phyloP scores from a whole-genome alignment of 2,888 invertebrate species.

The Polyommatus icarus region DNA sequence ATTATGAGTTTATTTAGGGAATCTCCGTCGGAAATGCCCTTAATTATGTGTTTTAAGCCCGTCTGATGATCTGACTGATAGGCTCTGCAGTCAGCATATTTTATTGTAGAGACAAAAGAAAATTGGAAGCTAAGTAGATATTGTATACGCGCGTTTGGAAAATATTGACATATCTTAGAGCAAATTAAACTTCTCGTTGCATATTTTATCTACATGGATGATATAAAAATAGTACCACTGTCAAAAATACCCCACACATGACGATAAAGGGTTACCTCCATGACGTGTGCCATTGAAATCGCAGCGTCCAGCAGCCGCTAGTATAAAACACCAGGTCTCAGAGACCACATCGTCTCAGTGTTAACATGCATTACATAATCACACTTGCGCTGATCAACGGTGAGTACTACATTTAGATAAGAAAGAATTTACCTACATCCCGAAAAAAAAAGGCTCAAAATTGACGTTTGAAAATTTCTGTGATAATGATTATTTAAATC shows the following conservation, averaged over 20 bases:
- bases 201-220: background rate
- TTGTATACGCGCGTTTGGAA: no score
- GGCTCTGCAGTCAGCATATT: no score
- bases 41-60: no score
- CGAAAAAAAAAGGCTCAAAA: background rate
- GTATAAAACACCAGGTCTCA: conserved; percentile 59
- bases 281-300: conserved; percentile 74
- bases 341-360: background rate
- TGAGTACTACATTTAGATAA: background rate
- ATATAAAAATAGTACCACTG: background rate
- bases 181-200: background rate
- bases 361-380: conserved; percentile 13
- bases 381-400: background rate
- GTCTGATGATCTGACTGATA: no score
- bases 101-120: no score
- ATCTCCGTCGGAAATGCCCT: no score
- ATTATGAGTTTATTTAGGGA: no score
- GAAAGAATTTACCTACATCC: background rate
- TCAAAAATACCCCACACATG: conserved; percentile 33
- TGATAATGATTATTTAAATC: no score
- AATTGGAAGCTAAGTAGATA: no score
- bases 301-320: conserved; percentile 60
- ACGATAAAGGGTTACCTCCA: conserved; percentile 60
- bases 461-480: no score
- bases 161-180: no score